Percentiles rank a stretch among this genome's conserved stretches.
These are phyloP conservation scores for Trematomus bernacchii DNA, from an alignment of 2,797 vertebrate species.

Conservation along the genomic window DNA sequence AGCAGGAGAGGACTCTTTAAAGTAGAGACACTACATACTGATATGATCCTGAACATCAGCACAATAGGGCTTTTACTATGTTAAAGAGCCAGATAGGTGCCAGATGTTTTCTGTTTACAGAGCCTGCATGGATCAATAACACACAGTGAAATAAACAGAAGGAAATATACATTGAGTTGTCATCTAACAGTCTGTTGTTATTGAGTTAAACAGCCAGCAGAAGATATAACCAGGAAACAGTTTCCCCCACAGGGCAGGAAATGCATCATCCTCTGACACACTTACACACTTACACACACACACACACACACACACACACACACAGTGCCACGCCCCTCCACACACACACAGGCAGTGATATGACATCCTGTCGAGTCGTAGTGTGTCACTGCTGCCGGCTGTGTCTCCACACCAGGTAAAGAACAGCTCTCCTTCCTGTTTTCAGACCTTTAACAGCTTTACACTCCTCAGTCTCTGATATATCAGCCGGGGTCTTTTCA, in stretches of 20 bases:
- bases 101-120: neutral
- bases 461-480: neutral
- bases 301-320: conserved; percentile 22
- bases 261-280: conserved; percentile 75
- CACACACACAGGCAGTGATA: conserved; percentile 50
- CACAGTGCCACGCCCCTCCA: conserved; percentile 40
- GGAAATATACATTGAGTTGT: neutral
- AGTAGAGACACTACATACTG: no score
- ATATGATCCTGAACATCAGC: no score
- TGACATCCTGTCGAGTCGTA: conserved; percentile 72
- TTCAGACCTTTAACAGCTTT: conserved; percentile 13
- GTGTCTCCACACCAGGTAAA: conserved; percentile 67
- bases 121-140: no score
- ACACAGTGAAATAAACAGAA: neutral
- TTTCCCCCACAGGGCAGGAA: conserved; percentile 75
- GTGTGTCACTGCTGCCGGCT: conserved; percentile 58
- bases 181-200: conserved; percentile 6
- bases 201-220: conserved; percentile 41
- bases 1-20: no score
- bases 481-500: neutral
- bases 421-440: conserved; percentile 48
- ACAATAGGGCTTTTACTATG: no score
- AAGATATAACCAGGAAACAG: conserved; percentile 77
- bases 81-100: no score
- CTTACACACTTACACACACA: conserved; percentile 63